Evolutionary conservation across 1,140 invertebrate species (phyloP), one percentile per base, ranked within the genome.

Genomic region (Notospermus geniculatus): DNA sequence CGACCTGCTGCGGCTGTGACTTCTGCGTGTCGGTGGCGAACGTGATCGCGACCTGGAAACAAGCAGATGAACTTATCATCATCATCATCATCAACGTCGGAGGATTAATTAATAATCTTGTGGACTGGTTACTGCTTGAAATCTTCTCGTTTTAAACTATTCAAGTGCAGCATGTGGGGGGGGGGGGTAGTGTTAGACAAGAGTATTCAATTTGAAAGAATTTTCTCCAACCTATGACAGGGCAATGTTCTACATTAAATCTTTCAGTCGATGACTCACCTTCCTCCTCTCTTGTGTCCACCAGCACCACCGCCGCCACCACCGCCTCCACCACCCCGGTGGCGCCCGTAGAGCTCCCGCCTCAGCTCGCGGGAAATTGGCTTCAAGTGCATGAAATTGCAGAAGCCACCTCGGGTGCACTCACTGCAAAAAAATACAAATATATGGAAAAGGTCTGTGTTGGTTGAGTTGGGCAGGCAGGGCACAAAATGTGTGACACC

Each of bases 371-470:
- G 83, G 0, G 95, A 97, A 72, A 99, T 98, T 43, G 95, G 96
- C 77, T 98, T 98, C 76, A 99, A 84, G 79, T 99, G 97, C 97
- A 99, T 99, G 79, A 99, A 99, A 83, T 99, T 99, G 81, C 97
- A 99, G 82, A 99, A 99, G 52, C 96, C 97, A 75, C 94, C 96
- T 59, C 97, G 84, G 0, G 94, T 97, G 78, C 96, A 98, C 83
- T 98, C 95, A 2, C 88, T 89, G 75, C 50, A 81, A 82, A 67
- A 60, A 50, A 23, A n/a, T 9, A 50, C 5, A 50, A 5, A 9
- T 7, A 50, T 7, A 7, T 36, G 32, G 15, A 15, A 15, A 36
- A 36, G 4, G 4, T 36, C n/a, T n/a, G n/a, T n/a, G n/a, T n/a
- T n/a, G n/a, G n/a, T n/a, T n/a, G n/a, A n/a, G n/a, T n/a, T n/a